Evolutionary conservation across 2,888 invertebrate genomes (phyloP).

Genomic region (Lasioglossum zephyrum): DNA sequence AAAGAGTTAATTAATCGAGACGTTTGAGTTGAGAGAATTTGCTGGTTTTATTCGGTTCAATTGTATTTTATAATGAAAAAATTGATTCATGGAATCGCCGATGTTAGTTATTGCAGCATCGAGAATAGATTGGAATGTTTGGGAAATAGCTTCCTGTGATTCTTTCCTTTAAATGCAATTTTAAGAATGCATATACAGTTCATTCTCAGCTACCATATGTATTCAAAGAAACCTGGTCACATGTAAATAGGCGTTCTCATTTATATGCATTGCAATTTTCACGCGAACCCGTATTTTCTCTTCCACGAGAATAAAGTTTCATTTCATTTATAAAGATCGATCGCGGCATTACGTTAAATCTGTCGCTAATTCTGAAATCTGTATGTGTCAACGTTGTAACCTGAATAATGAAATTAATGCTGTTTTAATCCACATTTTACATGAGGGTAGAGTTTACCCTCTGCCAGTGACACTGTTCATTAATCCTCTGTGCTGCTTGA

Average conservation of each 20-base stretch:
- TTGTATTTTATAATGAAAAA: not conserved
- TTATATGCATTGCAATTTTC: slow-evolving; percentile 6
- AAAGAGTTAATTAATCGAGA: not conserved
- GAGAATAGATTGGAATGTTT: not conserved
- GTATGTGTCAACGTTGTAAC: not conserved
- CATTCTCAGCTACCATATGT: not conserved
- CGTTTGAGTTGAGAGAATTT: not conserved
- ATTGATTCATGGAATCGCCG: not conserved
- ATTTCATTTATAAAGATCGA: slow-evolving; percentile 2
- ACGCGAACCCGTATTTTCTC: not conserved
- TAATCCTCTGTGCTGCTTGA: not conserved
- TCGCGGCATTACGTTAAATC: not conserved
- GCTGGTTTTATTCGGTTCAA: not conserved
- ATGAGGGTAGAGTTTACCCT: not conserved
- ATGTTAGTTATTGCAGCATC: not conserved
- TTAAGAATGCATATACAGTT: not conserved
- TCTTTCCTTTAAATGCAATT: not conserved
- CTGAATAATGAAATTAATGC: not conserved
- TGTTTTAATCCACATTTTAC: not conserved
- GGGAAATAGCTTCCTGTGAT: not conserved
- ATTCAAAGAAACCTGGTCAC: not conserved
- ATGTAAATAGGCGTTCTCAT: not conserved
- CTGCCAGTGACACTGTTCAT: not conserved
- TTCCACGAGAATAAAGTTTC: not conserved
- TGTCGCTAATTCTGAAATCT: slow-evolving; percentile 1